Base-by-base conservation (phyloP, 2,797 vertebrate species). In the Spinus pinus region DNA sequence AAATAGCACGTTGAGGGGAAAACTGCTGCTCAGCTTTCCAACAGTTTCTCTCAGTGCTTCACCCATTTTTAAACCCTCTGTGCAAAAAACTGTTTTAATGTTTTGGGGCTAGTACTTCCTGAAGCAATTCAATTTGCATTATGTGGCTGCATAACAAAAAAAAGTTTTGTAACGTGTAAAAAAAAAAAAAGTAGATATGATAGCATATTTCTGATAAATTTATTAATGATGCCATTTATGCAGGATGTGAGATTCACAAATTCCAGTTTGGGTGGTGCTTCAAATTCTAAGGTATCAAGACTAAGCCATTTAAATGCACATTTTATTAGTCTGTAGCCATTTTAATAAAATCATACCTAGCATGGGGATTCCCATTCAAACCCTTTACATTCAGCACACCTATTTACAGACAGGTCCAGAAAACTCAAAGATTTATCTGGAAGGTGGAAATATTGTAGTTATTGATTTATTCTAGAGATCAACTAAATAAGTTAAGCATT, bases 181-280 rank as follows among this genome's bases (percentile, higher is more conserved):
- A 39, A 3, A 20, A 30, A 75, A 33, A 58, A 57, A 44, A 33
- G 5, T 14, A 19, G 21, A 14, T 22, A 3, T 22, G 56, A 42
- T 30, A 27, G 2, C 30, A 1, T 62, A 61, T 61, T 72, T 75
- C 23, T 82, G 9, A 3, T 24, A 25, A 57, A 31, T 87, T 53
- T 50, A 41, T 9, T 25, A 27, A 5, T 35, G 31, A 47, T 72
- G 8, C 4, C 39, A 13, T 81, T 81, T 60, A 46, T 75, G 19
- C 11, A 50, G 15, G 6, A 22, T 46, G 3, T 28, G 23, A 80
- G 18, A 49, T 37, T 58, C 3, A 2, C 2, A 0, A 37, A 80
- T 6, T 54, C 21, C 9, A 62, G 0, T 56, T 27, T 73, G 14
- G 5, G 15, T 2, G 1, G 2, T 44, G 17, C 16, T 70, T 78